These are phyloP conservation scores for Gopherus evgoodei DNA, from an alignment of 2,113 vertebrate genomes.

Conservation along the genomic window DNA sequence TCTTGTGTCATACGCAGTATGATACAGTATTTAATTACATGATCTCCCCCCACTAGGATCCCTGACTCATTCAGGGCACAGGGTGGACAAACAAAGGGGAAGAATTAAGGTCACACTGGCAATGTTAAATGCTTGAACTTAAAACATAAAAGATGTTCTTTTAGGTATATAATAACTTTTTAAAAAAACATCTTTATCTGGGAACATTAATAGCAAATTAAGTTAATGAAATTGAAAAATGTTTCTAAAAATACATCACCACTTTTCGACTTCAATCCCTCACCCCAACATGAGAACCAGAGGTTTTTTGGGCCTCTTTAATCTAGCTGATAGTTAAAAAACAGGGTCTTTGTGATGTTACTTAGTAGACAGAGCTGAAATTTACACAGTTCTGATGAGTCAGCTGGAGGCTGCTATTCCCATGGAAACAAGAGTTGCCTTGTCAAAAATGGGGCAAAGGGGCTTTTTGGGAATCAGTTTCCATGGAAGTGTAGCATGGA, in stretches of 20 bases:
- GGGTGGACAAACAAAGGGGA: not conserved
- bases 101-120: not conserved
- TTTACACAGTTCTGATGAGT: not conserved
- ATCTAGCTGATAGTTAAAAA: not conserved
- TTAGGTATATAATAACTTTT: not conserved
- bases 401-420: not conserved
- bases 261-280: not conserved
- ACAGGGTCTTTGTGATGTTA: not conserved
- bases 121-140: accelerated
- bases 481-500: not conserved
- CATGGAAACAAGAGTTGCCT: not conserved
- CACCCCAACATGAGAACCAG: not conserved
- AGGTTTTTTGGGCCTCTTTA: not conserved
- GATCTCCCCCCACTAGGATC: accelerated
- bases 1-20: not conserved
- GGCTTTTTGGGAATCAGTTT: not conserved
- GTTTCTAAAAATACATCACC: not conserved
- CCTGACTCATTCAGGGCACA: not conserved
- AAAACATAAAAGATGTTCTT: not conserved
- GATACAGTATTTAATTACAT: accelerated
- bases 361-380: not conserved
- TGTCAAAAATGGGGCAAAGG: not conserved
- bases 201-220: not conserved
- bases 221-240: not conserved
- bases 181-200: not conserved